A percentile compares a stretch with the other conserved stretches of the same genome.
phyloP scores from a whole-genome alignment of 1,140 invertebrate genomes.

The Danaus plexippus region DNA sequence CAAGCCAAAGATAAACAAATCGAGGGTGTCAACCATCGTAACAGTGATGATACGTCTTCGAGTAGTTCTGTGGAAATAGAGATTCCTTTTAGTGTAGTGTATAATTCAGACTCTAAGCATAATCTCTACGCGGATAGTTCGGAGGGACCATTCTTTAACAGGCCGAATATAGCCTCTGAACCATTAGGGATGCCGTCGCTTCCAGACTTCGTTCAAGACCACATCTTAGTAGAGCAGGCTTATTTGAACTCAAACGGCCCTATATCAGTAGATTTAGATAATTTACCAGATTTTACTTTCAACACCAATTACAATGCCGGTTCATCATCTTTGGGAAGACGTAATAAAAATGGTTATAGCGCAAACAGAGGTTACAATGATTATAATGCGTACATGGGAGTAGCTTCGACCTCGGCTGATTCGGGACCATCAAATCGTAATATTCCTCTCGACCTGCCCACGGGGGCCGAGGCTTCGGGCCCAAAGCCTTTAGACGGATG shows the following conservation, averaged over 20 bases:
- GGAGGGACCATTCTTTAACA: constrained; percentile 52
- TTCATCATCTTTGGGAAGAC: constrained; percentile 43
- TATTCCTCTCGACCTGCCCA: constrained; percentile 65
- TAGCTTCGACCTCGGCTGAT: constrained; percentile 38
- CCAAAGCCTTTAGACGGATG: constrained; percentile 38
- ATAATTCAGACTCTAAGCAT: constrained; percentile 60
- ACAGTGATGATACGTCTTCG: constrained; percentile 57
- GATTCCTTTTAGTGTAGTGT: constrained; percentile 61
- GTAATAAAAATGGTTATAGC: constrained; percentile 43
- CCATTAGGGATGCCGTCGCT: constrained; percentile 70
- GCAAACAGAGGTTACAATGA: constrained; percentile 47
- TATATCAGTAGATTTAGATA: constrained; percentile 69
- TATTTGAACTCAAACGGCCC: constrained; percentile 69
- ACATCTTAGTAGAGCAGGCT: constrained; percentile 75
- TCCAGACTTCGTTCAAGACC: constrained; percentile 79
- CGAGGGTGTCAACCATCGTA: constrained; percentile 39
- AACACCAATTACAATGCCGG: constrained; percentile 62
- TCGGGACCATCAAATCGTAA: constrained; percentile 33
- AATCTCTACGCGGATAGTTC: constrained; percentile 55
- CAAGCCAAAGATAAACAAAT: constrained; percentile 61
- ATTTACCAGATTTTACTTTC: constrained; percentile 75
- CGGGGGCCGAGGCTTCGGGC: constrained; percentile 45
- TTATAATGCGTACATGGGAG: constrained; percentile 50
- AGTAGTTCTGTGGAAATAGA: constrained; percentile 66
- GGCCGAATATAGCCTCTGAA: constrained; percentile 58